These are phyloP conservation scores for Apis cerana DNA, from an alignment of 1,140 invertebrate genomes.

Conservation along the genomic window DNA sequence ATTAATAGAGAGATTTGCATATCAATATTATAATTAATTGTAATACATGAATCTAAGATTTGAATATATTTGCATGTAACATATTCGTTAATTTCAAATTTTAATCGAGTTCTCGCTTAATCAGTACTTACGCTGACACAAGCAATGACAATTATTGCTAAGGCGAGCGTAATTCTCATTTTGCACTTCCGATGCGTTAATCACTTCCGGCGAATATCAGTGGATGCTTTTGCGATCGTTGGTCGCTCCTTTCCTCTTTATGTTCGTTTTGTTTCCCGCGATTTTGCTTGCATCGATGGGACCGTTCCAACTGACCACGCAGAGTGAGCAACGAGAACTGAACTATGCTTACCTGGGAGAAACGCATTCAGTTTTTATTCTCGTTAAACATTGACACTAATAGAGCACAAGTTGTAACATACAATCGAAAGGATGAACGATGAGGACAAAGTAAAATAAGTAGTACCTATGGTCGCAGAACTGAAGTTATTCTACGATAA, in stretches of 20 bases:
- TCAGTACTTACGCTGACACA: constrained; percentile 51
- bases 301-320: constrained; percentile 19
- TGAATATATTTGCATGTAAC: background rate
- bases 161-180: constrained; percentile 44
- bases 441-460: constrained; percentile 50
- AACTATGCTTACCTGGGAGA: constrained; percentile 9
- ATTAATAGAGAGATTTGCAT: background rate
- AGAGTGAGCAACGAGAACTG: constrained; percentile 27
- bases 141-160: constrained; percentile 29
- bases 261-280: constrained; percentile 1
- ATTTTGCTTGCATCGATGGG: constrained; percentile 13
- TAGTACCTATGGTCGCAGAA: constrained; percentile 47
- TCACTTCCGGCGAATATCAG: constrained; percentile 29
- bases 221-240: background rate
- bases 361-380: constrained; percentile 13
- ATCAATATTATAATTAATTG: background rate
- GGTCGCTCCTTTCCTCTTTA: background rate
- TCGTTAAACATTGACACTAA: constrained; percentile 13
- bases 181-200: constrained; percentile 25
- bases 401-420: constrained; percentile 20
- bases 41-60: background rate
- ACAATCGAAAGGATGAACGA: constrained; percentile 47
- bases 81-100: background rate
- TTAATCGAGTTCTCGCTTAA: background rate
- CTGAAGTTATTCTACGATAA: constrained; percentile 69